Conservation (phyloP, 2,797 vertebrate genomes). For the Fratercula arctica region DNA sequence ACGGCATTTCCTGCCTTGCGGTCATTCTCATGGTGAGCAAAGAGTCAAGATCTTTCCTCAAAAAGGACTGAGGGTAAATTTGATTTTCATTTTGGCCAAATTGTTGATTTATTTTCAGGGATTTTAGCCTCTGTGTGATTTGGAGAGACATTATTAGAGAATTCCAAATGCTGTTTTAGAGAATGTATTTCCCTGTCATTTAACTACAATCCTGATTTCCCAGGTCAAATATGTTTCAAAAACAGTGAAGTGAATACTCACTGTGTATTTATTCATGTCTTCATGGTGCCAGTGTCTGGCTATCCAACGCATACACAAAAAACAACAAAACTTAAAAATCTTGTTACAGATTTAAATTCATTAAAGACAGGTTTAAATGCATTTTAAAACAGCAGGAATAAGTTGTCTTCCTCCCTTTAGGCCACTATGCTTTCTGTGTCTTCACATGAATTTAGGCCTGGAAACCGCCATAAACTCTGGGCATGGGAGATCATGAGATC, state of each 20-base stretch:
- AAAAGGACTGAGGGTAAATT: not conserved
- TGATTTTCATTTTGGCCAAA: not conserved
- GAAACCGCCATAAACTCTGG: not conserved
- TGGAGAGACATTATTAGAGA: not conserved
- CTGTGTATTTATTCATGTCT: not conserved
- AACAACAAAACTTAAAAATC: not conserved
- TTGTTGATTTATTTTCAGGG: not conserved
- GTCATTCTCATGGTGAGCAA: not conserved
- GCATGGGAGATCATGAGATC: not conserved
- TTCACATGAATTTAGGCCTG: not conserved
- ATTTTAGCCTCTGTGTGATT: not conserved
- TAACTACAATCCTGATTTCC: not conserved
- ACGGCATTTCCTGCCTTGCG: fast-evolving
- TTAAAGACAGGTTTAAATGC: not conserved
- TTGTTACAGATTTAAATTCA: not conserved
- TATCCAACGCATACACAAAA: not conserved
- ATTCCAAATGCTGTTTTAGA: not conserved
- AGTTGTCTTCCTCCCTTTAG: not conserved
- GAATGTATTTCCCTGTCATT: not conserved
- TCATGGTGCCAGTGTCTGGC: not conserved
- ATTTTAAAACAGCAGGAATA: not conserved
- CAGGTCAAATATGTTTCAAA: not conserved
- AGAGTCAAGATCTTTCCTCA: not conserved
- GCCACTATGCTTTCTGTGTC: not conserved
- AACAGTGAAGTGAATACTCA: not conserved